Percentiles rank a stretch among this genome's conserved stretches.
Conservation (phyloP, 1,140 invertebrate species). For the Pentalonia nigronervosa region DNA sequence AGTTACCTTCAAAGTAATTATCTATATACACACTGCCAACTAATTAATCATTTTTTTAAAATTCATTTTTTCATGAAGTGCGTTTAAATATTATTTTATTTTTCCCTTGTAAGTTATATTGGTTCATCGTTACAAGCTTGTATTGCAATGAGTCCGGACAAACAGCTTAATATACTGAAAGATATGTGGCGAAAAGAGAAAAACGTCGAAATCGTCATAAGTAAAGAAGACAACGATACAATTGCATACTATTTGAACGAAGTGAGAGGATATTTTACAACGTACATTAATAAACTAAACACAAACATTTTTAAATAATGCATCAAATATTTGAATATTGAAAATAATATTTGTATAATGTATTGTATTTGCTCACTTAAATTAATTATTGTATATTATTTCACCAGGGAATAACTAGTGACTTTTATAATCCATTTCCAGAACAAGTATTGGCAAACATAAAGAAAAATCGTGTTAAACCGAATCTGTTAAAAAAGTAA, state of each 20-base stretch:
- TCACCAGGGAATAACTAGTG: conserved; percentile 25
- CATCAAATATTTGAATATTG: neutral
- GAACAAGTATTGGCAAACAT: conserved; percentile 26
- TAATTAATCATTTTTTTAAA: no score
- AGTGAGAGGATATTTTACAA: neutral
- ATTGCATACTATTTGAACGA: conserved; percentile 42
- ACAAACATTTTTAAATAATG: neutral
- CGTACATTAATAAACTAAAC: neutral
- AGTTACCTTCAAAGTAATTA: conserved; percentile 21
- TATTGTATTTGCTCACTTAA: neutral
- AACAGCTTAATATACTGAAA: conserved; percentile 42
- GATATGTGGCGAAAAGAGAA: neutral
- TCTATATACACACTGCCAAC: no score
- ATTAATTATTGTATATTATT: neutral
- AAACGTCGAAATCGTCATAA: neutral
- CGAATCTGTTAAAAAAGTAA: conserved; percentile 30
- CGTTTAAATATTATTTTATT: neutral
- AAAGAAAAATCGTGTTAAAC: conserved; percentile 23
- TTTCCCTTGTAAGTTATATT: neutral
- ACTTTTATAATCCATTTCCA: conserved; percentile 38
- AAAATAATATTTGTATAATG: neutral
- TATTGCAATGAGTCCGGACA: conserved; percentile 27
- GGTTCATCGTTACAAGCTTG: conserved; percentile 26
- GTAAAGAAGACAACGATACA: neutral
- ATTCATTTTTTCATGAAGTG: neutral